Evolutionary conservation across 2,797 vertebrate genomes (phyloP).

Genomic region (Podarcis siculus): DNA sequence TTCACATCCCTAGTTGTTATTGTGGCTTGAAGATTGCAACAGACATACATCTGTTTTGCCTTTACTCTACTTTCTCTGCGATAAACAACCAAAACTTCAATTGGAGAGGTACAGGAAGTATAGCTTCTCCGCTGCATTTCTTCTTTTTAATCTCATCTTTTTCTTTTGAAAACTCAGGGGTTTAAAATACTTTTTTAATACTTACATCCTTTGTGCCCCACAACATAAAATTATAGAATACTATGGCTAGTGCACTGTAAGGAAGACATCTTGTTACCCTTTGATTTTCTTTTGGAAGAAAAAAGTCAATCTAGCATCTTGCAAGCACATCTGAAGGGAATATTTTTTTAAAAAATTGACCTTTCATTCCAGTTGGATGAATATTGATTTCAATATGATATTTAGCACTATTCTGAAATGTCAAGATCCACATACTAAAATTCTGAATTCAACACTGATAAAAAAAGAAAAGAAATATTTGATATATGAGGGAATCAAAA

Average conservation of each 20-base stretch:
- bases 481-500: not conserved
- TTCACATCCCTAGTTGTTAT: not conserved
- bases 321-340: not conserved
- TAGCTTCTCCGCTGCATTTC: not conserved
- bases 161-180: not conserved
- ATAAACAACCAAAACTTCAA: conserved; percentile 8
- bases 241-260: not conserved
- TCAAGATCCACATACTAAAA: too few species aligned
- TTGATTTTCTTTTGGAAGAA: not conserved
- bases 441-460: not conserved
- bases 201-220: not conserved
- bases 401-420: not conserved
- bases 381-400: not conserved
- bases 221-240: not conserved
- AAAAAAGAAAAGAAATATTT: not conserved
- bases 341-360: not conserved
- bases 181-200: not conserved
- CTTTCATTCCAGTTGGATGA: too few species aligned
- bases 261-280: not conserved
- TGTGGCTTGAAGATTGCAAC: conserved; percentile 31
- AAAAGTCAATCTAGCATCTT: not conserved
- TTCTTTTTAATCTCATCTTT: not conserved
- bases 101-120: not conserved
- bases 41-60: not conserved
- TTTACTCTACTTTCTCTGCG: conserved; percentile 3